Evolutionary conservation across 2,888 invertebrate genomes (phyloP), one percentile per base, ranked within the genome.

Genomic region (Synergus gifuensis): DNA sequence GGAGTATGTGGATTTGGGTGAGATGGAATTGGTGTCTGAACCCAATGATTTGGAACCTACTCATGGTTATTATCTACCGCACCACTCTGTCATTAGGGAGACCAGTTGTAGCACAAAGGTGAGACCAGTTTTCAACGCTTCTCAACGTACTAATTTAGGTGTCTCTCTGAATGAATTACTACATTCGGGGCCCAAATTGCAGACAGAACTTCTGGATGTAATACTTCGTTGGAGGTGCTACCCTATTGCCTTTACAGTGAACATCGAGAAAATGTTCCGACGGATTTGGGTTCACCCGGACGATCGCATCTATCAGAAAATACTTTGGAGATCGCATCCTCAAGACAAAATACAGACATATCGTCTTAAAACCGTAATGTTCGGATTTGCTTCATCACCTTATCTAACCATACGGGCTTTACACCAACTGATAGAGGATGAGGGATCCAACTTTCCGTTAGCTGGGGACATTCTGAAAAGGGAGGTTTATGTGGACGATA

Each of bases 81-180:
- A 44, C 11, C 42, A 44, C 9, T 44, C 9, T 7, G 16, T 54
- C 4, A 16, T 54, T 16, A 67, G n/a, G 42, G 66, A 67, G 63
- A 22, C 81, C 4, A 81, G 83, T 49, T 40, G 64, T 1, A 83
- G 77, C 7, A 88, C 87, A 0, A 87, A 86, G 28, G 62, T 88
- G n/a, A 80, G 89, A n/a, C 83, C 86, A 0, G 88, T 89, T 0
- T 90, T 87, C 78, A 87, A 90, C 69, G 88, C 82, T 3, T 88
- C 86, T 0, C 49, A 46, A 5, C 78, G 78, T 46, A 80, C 80
- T 0, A 22, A 44, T 3, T 69, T 78, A 0, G 79, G 79, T 8
- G 4, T 64, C 22, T 42, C 82, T 0, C 66, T 88, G 0, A 89
- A 88, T 64, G 84, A 86, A 3, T 22, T 77, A 0, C 76, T 86